phyloP scores from a whole-genome alignment of 1,140 invertebrate genomes.

The Pentalonia nigronervosa region DNA sequence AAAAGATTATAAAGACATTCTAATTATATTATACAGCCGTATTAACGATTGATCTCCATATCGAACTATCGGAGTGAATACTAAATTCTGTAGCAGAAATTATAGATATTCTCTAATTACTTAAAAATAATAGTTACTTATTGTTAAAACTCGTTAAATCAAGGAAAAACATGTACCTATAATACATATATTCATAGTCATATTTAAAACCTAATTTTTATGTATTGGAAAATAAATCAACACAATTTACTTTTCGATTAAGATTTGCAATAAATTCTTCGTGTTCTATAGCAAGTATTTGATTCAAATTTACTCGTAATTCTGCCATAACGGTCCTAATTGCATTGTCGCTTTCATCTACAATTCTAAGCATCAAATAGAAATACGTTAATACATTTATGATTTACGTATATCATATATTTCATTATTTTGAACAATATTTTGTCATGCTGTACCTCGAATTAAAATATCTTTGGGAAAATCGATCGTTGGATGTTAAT shows the following conservation, averaged over 20 bases:
- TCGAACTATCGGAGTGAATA: neutral
- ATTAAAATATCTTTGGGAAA: conserved; percentile 55
- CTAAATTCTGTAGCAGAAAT: neutral
- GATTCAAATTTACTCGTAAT: conserved; percentile 61
- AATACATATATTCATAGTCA: neutral
- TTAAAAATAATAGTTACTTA: neutral
- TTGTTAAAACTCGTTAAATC: neutral
- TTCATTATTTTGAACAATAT: neutral
- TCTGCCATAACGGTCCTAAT: conserved; percentile 61
- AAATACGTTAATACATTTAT: neutral
- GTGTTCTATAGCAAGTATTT: conserved; percentile 61
- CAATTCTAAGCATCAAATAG: conserved; percentile 40
- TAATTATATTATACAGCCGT: neutral
- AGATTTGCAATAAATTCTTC: conserved; percentile 63
- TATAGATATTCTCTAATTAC: neutral
- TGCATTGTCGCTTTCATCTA: conserved; percentile 61
- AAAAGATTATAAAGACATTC: neutral
- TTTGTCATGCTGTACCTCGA: conserved; percentile 50
- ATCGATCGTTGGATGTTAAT: conserved; percentile 29
- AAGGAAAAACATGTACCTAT: neutral
- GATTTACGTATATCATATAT: too few species aligned
- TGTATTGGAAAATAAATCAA: neutral
- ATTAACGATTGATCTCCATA: neutral
- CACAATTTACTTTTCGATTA: conserved; percentile 61
- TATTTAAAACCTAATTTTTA: neutral